Conservation (phyloP, 2,113 vertebrate species). For the Heptranchias perlo region DNA sequence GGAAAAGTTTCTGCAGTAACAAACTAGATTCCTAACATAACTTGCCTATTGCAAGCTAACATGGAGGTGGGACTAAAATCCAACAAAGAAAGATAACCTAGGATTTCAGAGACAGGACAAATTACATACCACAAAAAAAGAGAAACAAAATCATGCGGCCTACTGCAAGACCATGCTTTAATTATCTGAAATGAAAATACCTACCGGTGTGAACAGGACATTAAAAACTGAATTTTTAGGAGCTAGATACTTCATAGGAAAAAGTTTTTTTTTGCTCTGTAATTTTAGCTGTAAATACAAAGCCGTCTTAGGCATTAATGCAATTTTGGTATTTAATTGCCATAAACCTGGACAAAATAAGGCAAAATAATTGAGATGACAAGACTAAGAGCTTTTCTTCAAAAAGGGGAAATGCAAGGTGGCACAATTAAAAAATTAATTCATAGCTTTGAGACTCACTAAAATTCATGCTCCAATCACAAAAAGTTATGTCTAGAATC, state of each 20-base stretch:
- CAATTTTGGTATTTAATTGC: not conserved
- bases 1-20: not conserved
- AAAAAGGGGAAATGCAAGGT: not conserved
- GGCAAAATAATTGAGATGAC: not conserved
- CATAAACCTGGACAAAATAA: not conserved
- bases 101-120: not conserved
- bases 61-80: not conserved
- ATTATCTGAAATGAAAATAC: not conserved
- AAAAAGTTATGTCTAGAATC: not conserved
- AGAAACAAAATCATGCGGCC: not conserved
- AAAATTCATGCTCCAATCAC: not conserved
- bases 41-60: not conserved
- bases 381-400: not conserved
- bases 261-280: not conserved
- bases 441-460: not conserved
- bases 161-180: not conserved
- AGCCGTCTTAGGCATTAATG: not conserved
- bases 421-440: not conserved
- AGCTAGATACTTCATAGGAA: not conserved
- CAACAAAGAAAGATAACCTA: not conserved
- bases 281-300: not conserved
- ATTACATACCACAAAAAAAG: not conserved
- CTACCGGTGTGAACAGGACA: too few relatives aligned
- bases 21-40: not conserved
- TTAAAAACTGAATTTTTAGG: not conserved